Percentiles rank a stretch among this genome's conserved stretches.
Evolutionary conservation across 2,113 vertebrate species (phyloP).

Genomic region (Rhea pennata): DNA sequence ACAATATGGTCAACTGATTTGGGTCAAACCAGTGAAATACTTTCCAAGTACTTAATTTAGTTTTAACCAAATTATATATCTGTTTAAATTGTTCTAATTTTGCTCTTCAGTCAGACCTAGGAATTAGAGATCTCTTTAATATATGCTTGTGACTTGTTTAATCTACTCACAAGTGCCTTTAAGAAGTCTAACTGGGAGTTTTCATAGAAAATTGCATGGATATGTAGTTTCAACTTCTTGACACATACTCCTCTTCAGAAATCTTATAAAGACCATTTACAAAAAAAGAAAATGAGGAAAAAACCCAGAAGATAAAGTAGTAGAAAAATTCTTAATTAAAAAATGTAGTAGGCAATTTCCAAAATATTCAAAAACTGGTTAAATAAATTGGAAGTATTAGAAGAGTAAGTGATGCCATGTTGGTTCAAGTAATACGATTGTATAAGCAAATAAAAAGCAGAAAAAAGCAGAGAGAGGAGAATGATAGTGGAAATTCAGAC

Average conservation of each 20-base stretch:
- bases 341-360: neutral
- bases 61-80: neutral
- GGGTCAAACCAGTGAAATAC: neutral
- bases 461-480: neutral
- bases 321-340: neutral
- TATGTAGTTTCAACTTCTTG: neutral
- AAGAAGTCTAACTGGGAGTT: neutral
- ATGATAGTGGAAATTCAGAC: neutral
- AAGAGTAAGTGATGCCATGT: neutral
- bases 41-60: neutral
- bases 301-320: neutral
- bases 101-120: neutral
- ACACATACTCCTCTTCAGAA: neutral
- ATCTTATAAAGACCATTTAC: neutral
- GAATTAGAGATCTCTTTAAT: neutral
- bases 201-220: neutral
- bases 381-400: neutral
- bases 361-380: neutral
- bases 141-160: neutral
- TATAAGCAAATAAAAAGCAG: neutral
- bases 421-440: neutral
- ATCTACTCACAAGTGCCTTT: neutral
- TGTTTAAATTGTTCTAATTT: neutral
- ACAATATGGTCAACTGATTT: neutral
- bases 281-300: neutral